Evolutionary conservation across 2,797 vertebrate genomes (phyloP), one percentile per base, ranked within the genome.

Genomic region (Microctenopoma stevenorrisi): DNA sequence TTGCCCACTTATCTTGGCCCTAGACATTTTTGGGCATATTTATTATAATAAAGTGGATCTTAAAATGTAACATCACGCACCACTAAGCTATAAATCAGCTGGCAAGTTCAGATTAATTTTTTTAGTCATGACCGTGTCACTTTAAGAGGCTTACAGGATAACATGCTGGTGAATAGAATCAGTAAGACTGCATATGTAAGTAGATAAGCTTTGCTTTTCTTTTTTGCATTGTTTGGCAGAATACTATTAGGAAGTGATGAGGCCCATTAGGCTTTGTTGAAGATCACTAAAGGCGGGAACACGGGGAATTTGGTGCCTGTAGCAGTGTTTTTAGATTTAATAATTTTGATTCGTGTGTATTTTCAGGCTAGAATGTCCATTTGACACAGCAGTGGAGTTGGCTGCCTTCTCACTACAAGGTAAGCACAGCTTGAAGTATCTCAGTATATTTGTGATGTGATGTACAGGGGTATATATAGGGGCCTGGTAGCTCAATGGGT

Each of bases 331-430:
- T 49, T 2, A 50, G 26, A 15, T 52, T 50, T 0, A 26, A 18
- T 51, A 0, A 10, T 68, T 46, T 54, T 13, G 3, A 38, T 55
- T 1, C 12, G 0, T 78, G 10, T 76, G 28, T 76, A 10, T 78
- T 72, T 85, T 63, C 85, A 99, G 98, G 77, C 90, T 99, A 77
- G 96, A 98, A 61, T 99, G 98, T 88, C 94, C 96, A 2, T 98
- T 98, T 87, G 96, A 97, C 42, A 98, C 94, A 8, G 95, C 95
- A 0, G 95, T 99, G 87, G 96, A 99, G 79, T 64, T 99, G 92
- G 96, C 96, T 56, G 95, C 96, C 74, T 98, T 98, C 72, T 96
- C 95, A 4, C 84, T 99, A 72, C 98, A 99, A 87, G 97, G 98
- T 99, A 91, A 94, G 95, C 51, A 49, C 16, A 62, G 28, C 61